Conservation (phyloP, 2,888 invertebrate species). For the Plebejus anna region DNA sequence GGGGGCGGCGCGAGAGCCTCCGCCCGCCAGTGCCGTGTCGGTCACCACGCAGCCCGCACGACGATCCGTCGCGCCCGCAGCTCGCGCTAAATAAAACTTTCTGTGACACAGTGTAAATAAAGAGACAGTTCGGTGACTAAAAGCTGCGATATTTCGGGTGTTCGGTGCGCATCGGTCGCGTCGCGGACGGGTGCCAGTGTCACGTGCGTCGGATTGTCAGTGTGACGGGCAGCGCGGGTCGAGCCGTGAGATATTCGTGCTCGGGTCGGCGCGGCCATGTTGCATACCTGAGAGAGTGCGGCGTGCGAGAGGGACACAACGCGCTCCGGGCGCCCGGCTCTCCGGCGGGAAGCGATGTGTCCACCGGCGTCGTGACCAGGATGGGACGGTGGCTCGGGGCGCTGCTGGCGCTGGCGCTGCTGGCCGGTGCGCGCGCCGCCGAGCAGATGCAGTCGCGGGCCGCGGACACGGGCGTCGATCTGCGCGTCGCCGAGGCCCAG, state of each 20-base stretch:
- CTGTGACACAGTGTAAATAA: conserved; percentile 9
- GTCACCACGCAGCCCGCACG: conserved; percentile 65
- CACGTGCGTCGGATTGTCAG: conserved; percentile 72
- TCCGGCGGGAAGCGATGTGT: conserved; percentile 70
- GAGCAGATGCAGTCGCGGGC: conserved; percentile 92
- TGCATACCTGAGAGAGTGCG: conserved; percentile 78
- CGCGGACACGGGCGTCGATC: conserved; percentile 91
- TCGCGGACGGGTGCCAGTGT: conserved; percentile 51
- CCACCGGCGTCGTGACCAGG: conserved; percentile 68
- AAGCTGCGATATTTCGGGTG: conserved; percentile 6
- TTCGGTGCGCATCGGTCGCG: not conserved
- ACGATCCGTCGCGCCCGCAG: conserved; percentile 48
- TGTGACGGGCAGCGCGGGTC: conserved; percentile 74
- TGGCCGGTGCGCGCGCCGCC: conserved; percentile 61
- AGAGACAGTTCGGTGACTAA: conserved; percentile 26
- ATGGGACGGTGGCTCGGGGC: conserved; percentile 75
- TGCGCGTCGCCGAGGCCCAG: conserved; percentile 92
- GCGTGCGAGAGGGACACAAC: conserved; percentile 75
- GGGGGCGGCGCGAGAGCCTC: conserved; percentile 60
- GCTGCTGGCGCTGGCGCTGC: conserved; percentile 69
- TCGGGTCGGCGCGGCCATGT: conserved; percentile 78
- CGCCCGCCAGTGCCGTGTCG: conserved; percentile 72
- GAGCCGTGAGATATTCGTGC: conserved; percentile 78
- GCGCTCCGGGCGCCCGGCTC: conserved; percentile 58
- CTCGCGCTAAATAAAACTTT: conserved; percentile 57